Conservation (phyloP, 2,113 vertebrate species). For the Willisornis vidua region DNA sequence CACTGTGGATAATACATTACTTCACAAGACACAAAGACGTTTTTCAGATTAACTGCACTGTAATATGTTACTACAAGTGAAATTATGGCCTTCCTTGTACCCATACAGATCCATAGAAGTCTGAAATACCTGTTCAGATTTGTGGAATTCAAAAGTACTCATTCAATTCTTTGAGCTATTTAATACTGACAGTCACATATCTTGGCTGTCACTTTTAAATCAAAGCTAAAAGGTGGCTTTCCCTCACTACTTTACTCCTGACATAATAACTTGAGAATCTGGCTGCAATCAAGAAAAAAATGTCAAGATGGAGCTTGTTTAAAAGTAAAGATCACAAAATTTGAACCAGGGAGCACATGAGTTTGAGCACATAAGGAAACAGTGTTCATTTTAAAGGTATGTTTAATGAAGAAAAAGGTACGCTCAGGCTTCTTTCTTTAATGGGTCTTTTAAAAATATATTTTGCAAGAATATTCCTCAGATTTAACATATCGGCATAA, state of each 20-base stretch:
- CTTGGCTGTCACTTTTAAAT: constrained; percentile 17
- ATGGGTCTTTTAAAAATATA: neutral
- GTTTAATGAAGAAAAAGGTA: neutral
- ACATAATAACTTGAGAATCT: neutral
- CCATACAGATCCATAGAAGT: accelerated
- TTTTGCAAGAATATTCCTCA: neutral
- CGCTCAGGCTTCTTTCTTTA: neutral
- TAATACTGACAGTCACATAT: neutral
- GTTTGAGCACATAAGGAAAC: neutral
- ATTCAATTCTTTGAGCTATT: neutral
- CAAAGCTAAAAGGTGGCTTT: neutral
- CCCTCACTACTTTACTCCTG: neutral
- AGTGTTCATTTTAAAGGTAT: neutral
- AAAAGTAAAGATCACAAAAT: neutral
- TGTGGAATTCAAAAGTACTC: neutral
- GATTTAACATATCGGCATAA: neutral
- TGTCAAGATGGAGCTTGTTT: neutral
- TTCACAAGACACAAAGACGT: neutral
- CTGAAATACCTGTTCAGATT: neutral
- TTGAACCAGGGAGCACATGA: neutral
- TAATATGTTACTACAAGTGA: neutral
- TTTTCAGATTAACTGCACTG: neutral
- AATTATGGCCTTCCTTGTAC: neutral
- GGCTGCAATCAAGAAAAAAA: neutral
- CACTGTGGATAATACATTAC: neutral